Base-by-base conservation (phyloP, 92 coral and sea anemone species). In the Porites rus region DNA sequence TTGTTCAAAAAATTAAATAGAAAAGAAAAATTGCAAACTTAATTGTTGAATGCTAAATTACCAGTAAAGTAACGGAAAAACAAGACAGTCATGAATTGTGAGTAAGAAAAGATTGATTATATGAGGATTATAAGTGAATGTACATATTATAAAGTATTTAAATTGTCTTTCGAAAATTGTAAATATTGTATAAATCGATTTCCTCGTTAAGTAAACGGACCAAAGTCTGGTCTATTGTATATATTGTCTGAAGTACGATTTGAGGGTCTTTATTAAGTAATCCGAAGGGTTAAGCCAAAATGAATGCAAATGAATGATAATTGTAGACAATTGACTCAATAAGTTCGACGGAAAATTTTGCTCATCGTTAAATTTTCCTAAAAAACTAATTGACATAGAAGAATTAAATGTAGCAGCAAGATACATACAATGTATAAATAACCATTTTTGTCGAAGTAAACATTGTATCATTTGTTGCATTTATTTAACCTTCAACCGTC, bases 161-260 rank as follows among this genome's bases (percentile, higher is more conserved):
- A 79, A 67, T 69, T 38, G 65, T 17, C 58, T 64, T 61, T 64
- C 56, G 43, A 18, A 21, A 80, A 56, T 81, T 81, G 78, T 81
- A 70, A 71, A 81, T 81, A 81, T 16, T 81, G 77, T 81, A 74
- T 19, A 70, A 59, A 69, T 24, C 17, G 14, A 56, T 81, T 69
- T 17, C 58, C 71, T 38, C 43, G 61, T 77, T 77, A 56, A 58
- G 51, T 58, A 2, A 2, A 54, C 16, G 50, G 56, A 16, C 63
- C 53, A 20, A 64, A 75, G 64, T 63, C 25, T 43, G 10, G 46
- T 18, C 24, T 50, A 63, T 18, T 62, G 71, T 78, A 19, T 31
- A 78, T 38, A n/a, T 2, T 43, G 60, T 78, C 60, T 51, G n/a
- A 38, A 19, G 13, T 18, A 54, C 6, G 53, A 17, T n/a, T 80